Base-by-base conservation (phyloP, 92 coral and sea anemone species). In the Porites divaricata region DNA sequence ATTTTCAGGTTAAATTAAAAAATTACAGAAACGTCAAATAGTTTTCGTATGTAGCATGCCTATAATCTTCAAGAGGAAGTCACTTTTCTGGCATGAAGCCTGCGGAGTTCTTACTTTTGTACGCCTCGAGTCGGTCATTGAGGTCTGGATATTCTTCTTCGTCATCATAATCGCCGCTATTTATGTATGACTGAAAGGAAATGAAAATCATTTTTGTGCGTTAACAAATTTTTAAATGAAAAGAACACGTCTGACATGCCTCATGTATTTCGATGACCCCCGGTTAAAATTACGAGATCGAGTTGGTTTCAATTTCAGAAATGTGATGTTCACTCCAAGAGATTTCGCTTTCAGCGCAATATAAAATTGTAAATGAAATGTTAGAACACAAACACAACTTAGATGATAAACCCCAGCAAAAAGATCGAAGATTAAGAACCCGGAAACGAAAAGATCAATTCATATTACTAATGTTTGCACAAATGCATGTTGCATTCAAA, bases 101-200 rank as follows among this genome's bases (percentile, higher is more conserved):
- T 1, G 25, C 0, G 21, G 26, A 2, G 21, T 28, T 75, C 98
- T 84, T 83, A 96, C 99, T 82, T 87, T 96, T 96, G 84, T 96
- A 96, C 9, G 91, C 65, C 9, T 96, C 95, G 25, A 96, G 88
- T 22, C 85, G 79, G 23, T 79, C 98, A 0, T 84, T 79, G 53
- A 96, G 94, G 22, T 96, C 99, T 4, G 99, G 99, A 63, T 90
- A 95, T 1, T 96, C 99, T 0, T 96, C 99, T 78, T 94, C 99
- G 70, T 96, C 99, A 72, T 96, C 99, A 72, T 94, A 96, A 75
- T 96, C 98, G 9, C 99, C 99, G n/a, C 93, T 80, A 35, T 67
- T 81, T 17, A 94, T n/a, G 83, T 84, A 96, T 21, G 93, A 90
- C 98, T 96, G 90, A 72, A 81, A 87, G 58, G 24, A 56, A 63